Percentiles rank a stretch among this genome's conserved stretches.
These are phyloP conservation scores for Arizona elegans DNA, from an alignment of 2,113 vertebrate genomes.

Conservation along the genomic window DNA sequence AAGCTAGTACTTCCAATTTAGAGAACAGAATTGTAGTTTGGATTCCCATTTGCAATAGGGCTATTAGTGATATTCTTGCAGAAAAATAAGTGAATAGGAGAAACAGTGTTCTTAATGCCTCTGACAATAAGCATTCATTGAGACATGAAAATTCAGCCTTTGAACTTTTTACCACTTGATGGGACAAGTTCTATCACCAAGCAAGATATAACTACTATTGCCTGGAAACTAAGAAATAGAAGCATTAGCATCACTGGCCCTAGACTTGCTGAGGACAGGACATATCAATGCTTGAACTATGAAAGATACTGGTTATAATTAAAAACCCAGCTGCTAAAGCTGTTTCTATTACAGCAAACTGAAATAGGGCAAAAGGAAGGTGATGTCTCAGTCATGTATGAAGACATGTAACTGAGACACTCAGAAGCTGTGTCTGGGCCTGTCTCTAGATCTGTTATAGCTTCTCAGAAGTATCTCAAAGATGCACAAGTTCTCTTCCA, in stretches of 20 bases:
- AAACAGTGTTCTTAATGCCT: not conserved
- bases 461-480: not conserved
- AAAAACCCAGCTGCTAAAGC: not conserved
- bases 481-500: not conserved
- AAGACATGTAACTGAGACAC: not conserved
- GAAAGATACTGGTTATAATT: slow-evolving; percentile 3
- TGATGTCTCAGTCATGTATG: not conserved
- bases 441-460: not conserved
- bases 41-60: not conserved
- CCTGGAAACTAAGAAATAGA: not conserved
- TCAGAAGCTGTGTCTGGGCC: not conserved
- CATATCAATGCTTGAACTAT: not conserved
- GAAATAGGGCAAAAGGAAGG: not conserved
- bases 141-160: not conserved
- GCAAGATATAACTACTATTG: not conserved
- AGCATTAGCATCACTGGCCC: not conserved
- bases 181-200: not conserved
- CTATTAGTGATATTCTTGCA: not conserved
- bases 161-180: not conserved
- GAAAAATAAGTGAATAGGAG: not conserved
- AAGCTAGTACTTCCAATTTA: not conserved
- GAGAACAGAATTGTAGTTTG: not conserved
- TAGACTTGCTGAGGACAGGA: not conserved
- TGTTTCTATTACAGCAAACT: not conserved
- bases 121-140: not conserved